Conservation (phyloP, 2,113 vertebrate genomes). For the Physeter macrocephalus region DNA sequence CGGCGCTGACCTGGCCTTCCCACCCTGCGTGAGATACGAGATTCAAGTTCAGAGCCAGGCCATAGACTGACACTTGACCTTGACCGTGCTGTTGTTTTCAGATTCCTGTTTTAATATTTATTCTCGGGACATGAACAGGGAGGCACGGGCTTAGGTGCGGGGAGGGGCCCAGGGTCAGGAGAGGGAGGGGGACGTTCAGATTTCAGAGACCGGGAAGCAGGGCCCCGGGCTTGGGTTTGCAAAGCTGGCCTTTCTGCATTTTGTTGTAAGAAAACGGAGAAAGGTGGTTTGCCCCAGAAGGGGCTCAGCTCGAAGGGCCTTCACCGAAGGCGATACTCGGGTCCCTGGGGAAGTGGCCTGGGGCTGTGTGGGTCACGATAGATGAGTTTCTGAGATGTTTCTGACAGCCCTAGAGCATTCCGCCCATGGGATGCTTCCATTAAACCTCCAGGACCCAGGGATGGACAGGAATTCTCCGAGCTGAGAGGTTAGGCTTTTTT, state of each 20-base stretch:
- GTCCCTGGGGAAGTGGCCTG: not conserved
- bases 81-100: not conserved
- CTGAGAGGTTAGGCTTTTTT: not conserved
- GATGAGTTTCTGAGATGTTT: not conserved
- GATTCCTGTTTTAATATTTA: not conserved
- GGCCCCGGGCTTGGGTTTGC: not conserved
- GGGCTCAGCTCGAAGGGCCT: not conserved
- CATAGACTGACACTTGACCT: not conserved
- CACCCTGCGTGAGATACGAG: accelerated
- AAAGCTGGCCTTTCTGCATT: not conserved
- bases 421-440: not conserved
- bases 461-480: not conserved
- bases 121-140: not conserved
- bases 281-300: not conserved
- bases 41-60: not conserved
- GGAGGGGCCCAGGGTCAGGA: not conserved
- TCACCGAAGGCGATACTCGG: not conserved
- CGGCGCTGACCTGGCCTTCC: accelerated
- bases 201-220: not conserved
- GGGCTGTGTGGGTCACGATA: not conserved
- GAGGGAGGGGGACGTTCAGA: too few relatives aligned
- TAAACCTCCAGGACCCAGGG: not conserved
- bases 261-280: not conserved
- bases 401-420: not conserved
- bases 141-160: not conserved